These are phyloP conservation scores for Enteromius fasciolatus DNA, from an alignment of 2,797 vertebrate species.

Conservation along the genomic window DNA sequence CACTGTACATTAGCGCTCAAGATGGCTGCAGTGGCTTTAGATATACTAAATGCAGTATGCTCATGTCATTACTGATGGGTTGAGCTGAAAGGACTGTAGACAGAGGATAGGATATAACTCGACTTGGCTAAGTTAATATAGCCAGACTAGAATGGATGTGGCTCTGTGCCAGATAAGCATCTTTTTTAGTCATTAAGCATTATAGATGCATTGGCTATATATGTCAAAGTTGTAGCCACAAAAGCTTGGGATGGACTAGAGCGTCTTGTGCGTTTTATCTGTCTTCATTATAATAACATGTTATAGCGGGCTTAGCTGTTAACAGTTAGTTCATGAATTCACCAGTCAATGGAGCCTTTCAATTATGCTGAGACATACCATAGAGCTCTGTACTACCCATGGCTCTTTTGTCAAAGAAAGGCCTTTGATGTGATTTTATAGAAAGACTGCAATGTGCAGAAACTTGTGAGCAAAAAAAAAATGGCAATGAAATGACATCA, in stretches of 20 bases:
- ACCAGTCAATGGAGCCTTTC: conserved; percentile 27
- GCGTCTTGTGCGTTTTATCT: neutral
- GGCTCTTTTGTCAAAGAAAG: conserved; percentile 26
- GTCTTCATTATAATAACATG: neutral
- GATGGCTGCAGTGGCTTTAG: conserved; percentile 2
- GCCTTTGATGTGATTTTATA: conserved; percentile 30
- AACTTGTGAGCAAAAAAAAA: conserved; percentile 11
- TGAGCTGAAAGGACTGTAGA: conserved; percentile 77
- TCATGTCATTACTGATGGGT: conserved; percentile 60
- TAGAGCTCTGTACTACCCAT: conserved; percentile 1
- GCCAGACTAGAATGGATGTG: conserved; percentile 36
- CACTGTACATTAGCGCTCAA: conserved; percentile 56
- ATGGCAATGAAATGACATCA: conserved; percentile 23
- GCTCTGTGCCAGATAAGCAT: conserved; percentile 31
- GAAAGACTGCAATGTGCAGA: conserved; percentile 5
- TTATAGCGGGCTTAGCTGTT: conserved; percentile 9
- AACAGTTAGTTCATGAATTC: conserved; percentile 23
- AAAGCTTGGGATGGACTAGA: neutral
- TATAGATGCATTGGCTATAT: conserved; percentile 39
- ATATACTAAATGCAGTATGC: conserved; percentile 38
- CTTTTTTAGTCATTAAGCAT: conserved; percentile 41
- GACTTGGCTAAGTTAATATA: conserved; percentile 75
- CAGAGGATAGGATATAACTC: conserved; percentile 72
- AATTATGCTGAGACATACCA: conserved; percentile 1
- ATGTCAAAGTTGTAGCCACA: conserved; percentile 34